These are phyloP conservation scores for Noctilio leporinus DNA, from an alignment of 2,113 vertebrate genomes.

Conservation along the genomic window DNA sequence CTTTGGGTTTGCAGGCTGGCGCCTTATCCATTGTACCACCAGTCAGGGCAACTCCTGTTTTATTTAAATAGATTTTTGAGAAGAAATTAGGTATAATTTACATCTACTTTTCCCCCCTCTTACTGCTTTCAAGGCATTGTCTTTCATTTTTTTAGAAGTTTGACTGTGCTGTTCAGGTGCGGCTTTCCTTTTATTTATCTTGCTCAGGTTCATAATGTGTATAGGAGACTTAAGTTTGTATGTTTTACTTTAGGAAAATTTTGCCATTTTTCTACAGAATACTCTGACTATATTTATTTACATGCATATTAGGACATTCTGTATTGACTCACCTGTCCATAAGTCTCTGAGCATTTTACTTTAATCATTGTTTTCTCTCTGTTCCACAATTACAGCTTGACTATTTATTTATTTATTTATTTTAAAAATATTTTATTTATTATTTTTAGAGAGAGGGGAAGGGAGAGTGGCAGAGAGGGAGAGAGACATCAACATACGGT, in stretches of 20 bases:
- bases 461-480: no score
- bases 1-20: no score
- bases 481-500: no score
- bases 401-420: no score
- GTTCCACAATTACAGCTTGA: background rate
- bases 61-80: background rate
- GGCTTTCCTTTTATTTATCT: background rate
- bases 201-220: background rate
- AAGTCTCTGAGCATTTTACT: background rate
- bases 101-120: background rate
- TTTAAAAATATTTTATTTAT: no score
- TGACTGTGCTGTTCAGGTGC: background rate
- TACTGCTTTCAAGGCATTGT: background rate
- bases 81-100: background rate
- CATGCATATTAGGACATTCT: background rate
- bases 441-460: no score
- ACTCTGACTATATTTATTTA: background rate
- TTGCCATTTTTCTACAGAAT: background rate
- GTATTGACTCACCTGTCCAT: background rate
- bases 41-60: no score
- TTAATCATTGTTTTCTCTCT: background rate
- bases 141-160: background rate
- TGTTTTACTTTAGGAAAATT: background rate
- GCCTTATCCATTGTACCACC: no score
- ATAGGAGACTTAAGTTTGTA: background rate